A percentile compares a stretch with the other conserved stretches of the same genome.
Conservation (phyloP, 2,797 vertebrate species). For the Peromyscus attwateri region DNA sequence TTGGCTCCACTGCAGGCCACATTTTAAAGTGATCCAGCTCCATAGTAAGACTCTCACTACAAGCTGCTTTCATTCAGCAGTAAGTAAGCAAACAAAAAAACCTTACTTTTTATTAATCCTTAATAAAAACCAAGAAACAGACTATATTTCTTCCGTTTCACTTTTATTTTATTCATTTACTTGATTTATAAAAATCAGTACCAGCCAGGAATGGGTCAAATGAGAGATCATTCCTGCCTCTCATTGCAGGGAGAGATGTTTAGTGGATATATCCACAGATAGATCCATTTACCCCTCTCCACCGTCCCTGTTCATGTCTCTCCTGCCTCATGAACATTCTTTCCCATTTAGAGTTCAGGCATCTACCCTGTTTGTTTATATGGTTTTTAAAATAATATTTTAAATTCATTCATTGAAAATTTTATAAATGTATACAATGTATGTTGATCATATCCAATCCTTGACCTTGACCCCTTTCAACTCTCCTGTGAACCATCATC, state of each 20-base stretch:
- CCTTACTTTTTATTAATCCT: background rate
- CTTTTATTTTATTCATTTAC: background rate
- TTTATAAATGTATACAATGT: background rate
- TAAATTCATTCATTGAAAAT: background rate
- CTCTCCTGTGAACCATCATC: no score
- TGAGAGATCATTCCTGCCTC: background rate
- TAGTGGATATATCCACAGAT: background rate
- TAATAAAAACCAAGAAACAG: background rate
- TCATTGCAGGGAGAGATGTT: background rate
- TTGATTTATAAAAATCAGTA: background rate
- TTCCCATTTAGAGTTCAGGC: fast-evolving
- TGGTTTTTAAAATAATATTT: background rate
- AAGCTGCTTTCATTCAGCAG: background rate
- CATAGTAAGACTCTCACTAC: background rate
- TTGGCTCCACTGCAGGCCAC: background rate
- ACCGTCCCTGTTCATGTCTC: fast-evolving
- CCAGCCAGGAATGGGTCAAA: background rate
- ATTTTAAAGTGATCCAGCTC: background rate
- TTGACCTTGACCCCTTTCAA: background rate
- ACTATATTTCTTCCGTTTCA: background rate
- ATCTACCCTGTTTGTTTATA: no score
- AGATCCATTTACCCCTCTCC: fast-evolving
- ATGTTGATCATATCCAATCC: background rate
- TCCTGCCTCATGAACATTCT: fast-evolving
- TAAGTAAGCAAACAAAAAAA: background rate